A percentile compares a stretch with the other conserved stretches of the same genome.
Conservation (phyloP, 2,888 invertebrate species). For the Dimorphilus gyrociliatus region DNA sequence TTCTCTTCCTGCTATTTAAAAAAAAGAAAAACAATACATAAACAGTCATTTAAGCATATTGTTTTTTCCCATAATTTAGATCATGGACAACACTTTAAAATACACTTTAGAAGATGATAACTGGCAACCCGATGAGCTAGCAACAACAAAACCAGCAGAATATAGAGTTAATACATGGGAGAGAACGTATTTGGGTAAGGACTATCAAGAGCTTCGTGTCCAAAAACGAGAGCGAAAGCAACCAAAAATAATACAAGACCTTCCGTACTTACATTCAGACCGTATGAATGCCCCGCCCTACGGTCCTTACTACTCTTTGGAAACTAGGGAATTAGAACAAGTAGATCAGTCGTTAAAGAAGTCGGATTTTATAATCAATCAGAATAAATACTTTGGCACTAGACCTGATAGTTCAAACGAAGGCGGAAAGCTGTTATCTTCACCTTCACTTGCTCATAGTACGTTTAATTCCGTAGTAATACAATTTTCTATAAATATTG, state of each 20-base stretch:
- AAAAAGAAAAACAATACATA: too few relatives aligned
- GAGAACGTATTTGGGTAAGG: slow-evolving; percentile 29
- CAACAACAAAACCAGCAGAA: slow-evolving; percentile 18
- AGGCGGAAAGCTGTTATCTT: neutral
- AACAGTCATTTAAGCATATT: too few relatives aligned
- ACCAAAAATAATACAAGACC: slow-evolving; percentile 27
- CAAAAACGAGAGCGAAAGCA: slow-evolving; percentile 30
- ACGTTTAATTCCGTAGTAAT: neutral
- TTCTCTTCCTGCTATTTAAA: too few relatives aligned
- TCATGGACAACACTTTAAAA: too few relatives aligned
- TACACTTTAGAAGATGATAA: too few relatives aligned
- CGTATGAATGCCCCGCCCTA: slow-evolving; percentile 31
- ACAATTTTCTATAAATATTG: neutral
- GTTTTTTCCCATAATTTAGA: too few relatives aligned
- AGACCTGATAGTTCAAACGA: slow-evolving; percentile 13
- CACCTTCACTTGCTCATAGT: neutral
- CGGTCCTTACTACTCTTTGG: slow-evolving; percentile 31
- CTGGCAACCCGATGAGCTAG: slow-evolving; percentile 28
- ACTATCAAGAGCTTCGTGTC: slow-evolving; percentile 28
- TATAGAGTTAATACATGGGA: slow-evolving; percentile 32
- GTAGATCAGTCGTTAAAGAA: slow-evolving; percentile 16
- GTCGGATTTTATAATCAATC: slow-evolving; percentile 21
- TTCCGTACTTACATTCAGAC: slow-evolving; percentile 35
- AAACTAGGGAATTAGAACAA: slow-evolving; percentile 17
- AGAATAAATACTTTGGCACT: slow-evolving; percentile 25